A percentile compares a stretch with the other conserved stretches of the same genome.
Conservation (phyloP, 2,888 invertebrate species). For the Chouioia cunea region DNA sequence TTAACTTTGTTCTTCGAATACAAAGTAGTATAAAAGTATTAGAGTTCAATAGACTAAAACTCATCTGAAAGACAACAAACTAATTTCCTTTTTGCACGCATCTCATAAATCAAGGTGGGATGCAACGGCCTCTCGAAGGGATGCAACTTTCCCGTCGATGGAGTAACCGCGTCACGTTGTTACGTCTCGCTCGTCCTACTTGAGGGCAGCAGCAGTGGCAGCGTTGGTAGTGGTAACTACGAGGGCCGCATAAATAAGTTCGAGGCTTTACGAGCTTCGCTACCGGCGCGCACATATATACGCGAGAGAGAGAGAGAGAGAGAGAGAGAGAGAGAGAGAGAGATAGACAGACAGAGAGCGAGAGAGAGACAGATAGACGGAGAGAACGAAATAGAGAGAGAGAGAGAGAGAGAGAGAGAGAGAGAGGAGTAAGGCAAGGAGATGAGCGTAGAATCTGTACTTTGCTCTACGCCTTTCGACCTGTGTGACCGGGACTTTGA, state of each 20-base stretch:
- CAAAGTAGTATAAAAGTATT: too few species aligned
- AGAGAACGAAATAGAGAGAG: slow-evolving; percentile 53
- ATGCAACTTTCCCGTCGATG: slow-evolving; percentile 35
- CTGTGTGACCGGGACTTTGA: slow-evolving; percentile 56
- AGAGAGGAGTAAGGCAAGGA: too few species aligned
- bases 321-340: slow-evolving; percentile 53
- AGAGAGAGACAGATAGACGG: slow-evolving; percentile 55
- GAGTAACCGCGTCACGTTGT: slow-evolving; percentile 62
- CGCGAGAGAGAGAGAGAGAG: slow-evolving; percentile 54
- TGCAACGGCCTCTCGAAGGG: slow-evolving; percentile 7
- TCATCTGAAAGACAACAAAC: slow-evolving; percentile 28
- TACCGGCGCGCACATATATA: slow-evolving; percentile 41
- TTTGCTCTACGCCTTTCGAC: slow-evolving; percentile 33
- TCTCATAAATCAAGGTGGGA: slow-evolving; percentile 40
- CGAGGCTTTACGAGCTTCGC: slow-evolving; percentile 62
- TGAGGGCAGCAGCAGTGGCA: slow-evolving; percentile 51
- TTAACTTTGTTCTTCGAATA: too few species aligned
- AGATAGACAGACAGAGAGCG: too few species aligned
- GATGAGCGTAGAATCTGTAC: slow-evolving; percentile 7
- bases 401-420: slow-evolving; percentile 53
- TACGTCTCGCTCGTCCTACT: slow-evolving; percentile 61
- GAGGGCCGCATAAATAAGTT: slow-evolving; percentile 67
- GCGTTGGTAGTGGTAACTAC: slow-evolving; percentile 52
- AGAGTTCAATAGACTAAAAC: slow-evolving; percentile 7
- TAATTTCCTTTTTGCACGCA: slow-evolving; percentile 34